Conservation (phyloP, 2,797 vertebrate genomes). For the Enteromius mattozi region DNA sequence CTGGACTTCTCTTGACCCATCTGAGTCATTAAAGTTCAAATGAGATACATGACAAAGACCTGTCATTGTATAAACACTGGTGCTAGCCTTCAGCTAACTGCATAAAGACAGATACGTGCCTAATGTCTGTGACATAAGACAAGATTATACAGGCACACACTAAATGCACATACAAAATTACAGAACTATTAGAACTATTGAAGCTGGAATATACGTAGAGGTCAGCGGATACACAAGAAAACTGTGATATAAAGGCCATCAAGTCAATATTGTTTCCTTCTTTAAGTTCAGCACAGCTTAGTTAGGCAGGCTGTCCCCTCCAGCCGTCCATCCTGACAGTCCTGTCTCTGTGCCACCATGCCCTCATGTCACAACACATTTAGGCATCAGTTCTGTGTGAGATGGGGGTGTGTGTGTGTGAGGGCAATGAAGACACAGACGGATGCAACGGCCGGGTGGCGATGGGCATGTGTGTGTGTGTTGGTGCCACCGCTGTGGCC, state of each 20-base stretch:
- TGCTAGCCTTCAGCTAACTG: conserved; percentile 28
- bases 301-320: conserved; percentile 43
- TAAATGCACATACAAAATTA: conserved; percentile 33
- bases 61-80: conserved; percentile 39
- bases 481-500: conserved; percentile 66
- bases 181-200: neutral
- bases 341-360: conserved; percentile 54
- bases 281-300: conserved; percentile 51
- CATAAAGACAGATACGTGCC: conserved; percentile 10
- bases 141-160: conserved; percentile 22
- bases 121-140: conserved; percentile 7
- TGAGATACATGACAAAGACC: conserved; percentile 56
- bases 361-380: conserved; percentile 82
- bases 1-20: conserved; percentile 52
- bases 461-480: conserved; percentile 40
- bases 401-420: conserved; percentile 53
- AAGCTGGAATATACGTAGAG: neutral
- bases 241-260: conserved; percentile 14
- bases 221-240: conserved; percentile 12
- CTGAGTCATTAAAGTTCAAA: conserved; percentile 64
- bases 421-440: conserved; percentile 38
- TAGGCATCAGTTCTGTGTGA: conserved; percentile 65
- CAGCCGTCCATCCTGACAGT: conserved; percentile 54
- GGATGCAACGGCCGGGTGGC: conserved; percentile 27
- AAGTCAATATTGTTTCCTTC: conserved; percentile 43